These are phyloP conservation scores for Procambarus virginalis DNA, from an alignment of 1,140 invertebrate genomes.

Conservation along the genomic window DNA sequence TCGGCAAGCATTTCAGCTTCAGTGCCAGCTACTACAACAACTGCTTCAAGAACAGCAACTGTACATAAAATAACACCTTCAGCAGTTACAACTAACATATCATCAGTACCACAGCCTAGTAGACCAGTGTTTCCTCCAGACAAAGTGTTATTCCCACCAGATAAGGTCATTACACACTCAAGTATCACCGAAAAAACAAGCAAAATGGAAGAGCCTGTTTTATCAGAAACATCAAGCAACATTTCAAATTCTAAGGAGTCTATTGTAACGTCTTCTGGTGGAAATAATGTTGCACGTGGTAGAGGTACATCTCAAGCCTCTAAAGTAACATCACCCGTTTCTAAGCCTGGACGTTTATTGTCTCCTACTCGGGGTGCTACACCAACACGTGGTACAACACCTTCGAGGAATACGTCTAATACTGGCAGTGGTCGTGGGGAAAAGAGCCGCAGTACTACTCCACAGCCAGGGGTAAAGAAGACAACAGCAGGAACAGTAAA, in stretches of 20 bases:
- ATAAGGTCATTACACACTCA: slow-evolving; percentile 37
- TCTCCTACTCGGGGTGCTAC: slow-evolving; percentile 17
- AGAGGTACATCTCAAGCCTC: slow-evolving; percentile 40
- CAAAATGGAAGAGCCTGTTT: background rate
- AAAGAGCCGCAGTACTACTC: slow-evolving; percentile 48
- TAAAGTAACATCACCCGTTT: slow-evolving; percentile 37
- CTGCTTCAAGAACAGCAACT: slow-evolving; percentile 24
- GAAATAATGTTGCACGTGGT: slow-evolving; percentile 18
- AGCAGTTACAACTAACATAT: slow-evolving; percentile 22
- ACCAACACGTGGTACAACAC: slow-evolving; percentile 24
- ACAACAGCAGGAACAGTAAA: slow-evolving; percentile 7
- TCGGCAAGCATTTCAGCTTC: background rate
- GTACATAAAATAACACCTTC: slow-evolving; percentile 22
- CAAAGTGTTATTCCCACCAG: slow-evolving; percentile 62
- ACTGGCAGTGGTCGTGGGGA: slow-evolving; percentile 22
- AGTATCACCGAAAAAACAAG: slow-evolving; percentile 13
- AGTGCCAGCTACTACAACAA: background rate
- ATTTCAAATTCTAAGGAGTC: background rate
- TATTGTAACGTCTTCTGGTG: slow-evolving; percentile 28
- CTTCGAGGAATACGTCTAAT: slow-evolving; percentile 9
- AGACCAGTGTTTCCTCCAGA: slow-evolving; percentile 69
- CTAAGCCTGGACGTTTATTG: slow-evolving; percentile 39
- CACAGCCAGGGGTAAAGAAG: slow-evolving; percentile 17
- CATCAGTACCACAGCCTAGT: slow-evolving; percentile 7
- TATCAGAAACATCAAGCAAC: background rate